A percentile compares a stretch with the other conserved stretches of the same genome.
These are phyloP conservation scores for Leptinotarsa tumamoca DNA, from an alignment of 2,888 invertebrate species.

Conservation along the genomic window DNA sequence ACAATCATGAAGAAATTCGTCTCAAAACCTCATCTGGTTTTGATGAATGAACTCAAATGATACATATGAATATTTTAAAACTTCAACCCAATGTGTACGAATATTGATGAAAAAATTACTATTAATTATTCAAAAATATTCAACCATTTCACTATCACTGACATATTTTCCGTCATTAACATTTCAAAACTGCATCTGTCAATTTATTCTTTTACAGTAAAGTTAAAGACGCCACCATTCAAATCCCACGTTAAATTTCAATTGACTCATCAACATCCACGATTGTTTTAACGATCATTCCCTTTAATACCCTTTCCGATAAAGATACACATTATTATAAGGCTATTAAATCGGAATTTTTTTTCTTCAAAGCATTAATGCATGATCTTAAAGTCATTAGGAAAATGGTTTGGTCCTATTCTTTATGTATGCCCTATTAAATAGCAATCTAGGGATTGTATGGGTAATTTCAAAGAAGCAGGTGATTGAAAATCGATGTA, in stretches of 20 bases:
- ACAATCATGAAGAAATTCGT: too few relatives aligned
- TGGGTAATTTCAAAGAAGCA: constrained; percentile 21
- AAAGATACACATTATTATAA: constrained; percentile 11
- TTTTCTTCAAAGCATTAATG: constrained; percentile 7
- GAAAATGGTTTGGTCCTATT: constrained; percentile 19
- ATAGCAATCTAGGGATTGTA: constrained; percentile 24
- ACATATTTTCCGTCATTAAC: background rate
- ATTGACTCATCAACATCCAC: constrained; percentile 17
- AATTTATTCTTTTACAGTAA: background rate
- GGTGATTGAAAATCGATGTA: constrained; percentile 43
- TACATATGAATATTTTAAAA: too few relatives aligned
- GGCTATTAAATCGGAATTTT: constrained; percentile 23
- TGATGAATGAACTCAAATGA: too few relatives aligned
- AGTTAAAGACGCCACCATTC: background rate
- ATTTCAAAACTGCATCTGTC: background rate
- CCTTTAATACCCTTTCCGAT: constrained; percentile 8
- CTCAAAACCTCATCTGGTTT: too few relatives aligned
- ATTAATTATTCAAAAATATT: too few relatives aligned
- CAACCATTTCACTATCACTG: background rate
- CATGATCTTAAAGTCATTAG: constrained; percentile 26
- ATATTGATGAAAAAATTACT: background rate
- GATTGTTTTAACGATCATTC: background rate
- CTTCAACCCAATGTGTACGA: too few relatives aligned
- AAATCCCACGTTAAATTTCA: constrained; percentile 19
- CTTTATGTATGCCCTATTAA: constrained; percentile 25